These are phyloP conservation scores for Mastacembelus armatus DNA, from an alignment of 2,797 vertebrate species.

Conservation along the genomic window DNA sequence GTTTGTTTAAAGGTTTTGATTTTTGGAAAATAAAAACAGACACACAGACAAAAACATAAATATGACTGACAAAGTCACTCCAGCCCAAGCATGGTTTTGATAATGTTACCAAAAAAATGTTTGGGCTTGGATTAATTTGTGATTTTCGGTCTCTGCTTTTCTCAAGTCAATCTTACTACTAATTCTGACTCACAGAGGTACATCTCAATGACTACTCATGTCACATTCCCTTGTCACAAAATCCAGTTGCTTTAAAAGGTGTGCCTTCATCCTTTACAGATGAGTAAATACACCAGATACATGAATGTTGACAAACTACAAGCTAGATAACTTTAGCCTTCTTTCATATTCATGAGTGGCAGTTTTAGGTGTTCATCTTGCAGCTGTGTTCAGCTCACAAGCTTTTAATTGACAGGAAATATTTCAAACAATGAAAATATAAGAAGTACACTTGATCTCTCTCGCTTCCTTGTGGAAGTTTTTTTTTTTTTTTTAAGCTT, in stretches of 20 bases:
- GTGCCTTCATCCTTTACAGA: no score
- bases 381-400: slow-evolving; percentile 1
- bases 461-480: slow-evolving; percentile 8
- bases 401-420: slow-evolving; percentile 30
- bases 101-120: background rate
- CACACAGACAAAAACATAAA: background rate
- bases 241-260: no score
- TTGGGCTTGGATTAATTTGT: background rate
- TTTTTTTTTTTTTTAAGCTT: slow-evolving; percentile 23
- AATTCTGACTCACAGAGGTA: slow-evolving; percentile 36
- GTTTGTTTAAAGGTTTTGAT: background rate
- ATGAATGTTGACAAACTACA: no score
- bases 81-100: background rate
- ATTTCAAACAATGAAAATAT: slow-evolving; percentile 33
- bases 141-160: slow-evolving; percentile 10
- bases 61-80: background rate
- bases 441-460: slow-evolving; percentile 21
- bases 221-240: slow-evolving; percentile 3
- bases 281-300: slow-evolving; percentile 27
- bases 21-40: background rate
- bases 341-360: slow-evolving; percentile 3
- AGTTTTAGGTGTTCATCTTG: slow-evolving; percentile 14
- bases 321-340: no score
- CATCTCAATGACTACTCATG: slow-evolving; percentile 35
- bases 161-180: slow-evolving; percentile 6